phyloP scores from a whole-genome alignment of 2,888 invertebrate genomes.

The Anthoptus insignis region DNA sequence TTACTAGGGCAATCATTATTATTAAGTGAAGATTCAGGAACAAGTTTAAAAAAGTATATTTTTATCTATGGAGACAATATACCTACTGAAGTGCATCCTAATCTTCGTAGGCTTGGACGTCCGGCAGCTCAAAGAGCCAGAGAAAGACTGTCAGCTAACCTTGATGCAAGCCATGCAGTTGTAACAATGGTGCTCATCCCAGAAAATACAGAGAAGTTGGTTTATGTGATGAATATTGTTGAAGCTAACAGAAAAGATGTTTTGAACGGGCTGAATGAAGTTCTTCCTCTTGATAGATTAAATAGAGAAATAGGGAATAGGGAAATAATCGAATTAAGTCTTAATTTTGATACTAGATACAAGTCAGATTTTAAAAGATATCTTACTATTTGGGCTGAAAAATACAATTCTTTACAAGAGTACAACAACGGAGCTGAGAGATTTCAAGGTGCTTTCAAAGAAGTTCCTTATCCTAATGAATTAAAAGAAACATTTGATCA shows the following conservation, averaged over 20 bases:
- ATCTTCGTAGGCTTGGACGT: not conserved
- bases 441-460: not conserved
- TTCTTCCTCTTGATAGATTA: not conserved
- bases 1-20: not conserved
- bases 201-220: not conserved
- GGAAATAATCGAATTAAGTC: not conserved
- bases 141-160: not conserved
- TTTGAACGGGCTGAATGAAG: not conserved
- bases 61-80: not conserved
- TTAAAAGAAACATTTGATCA: not conserved
- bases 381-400: not conserved
- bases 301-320: not conserved
- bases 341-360: conserved; percentile 2
- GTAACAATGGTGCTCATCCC: not conserved
- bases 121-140: not conserved
- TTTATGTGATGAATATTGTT: not conserved
- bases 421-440: not conserved
- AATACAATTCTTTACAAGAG: too few species aligned
- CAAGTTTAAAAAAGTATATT: not conserved
- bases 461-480: not conserved
- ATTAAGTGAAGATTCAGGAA: not conserved
- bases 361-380: not conserved
- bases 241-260: not conserved
- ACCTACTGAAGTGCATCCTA: not conserved
- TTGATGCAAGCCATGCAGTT: not conserved